Base-by-base conservation (phyloP, 2,888 invertebrate species). In the Caenorhabditis imperialis region DNA sequence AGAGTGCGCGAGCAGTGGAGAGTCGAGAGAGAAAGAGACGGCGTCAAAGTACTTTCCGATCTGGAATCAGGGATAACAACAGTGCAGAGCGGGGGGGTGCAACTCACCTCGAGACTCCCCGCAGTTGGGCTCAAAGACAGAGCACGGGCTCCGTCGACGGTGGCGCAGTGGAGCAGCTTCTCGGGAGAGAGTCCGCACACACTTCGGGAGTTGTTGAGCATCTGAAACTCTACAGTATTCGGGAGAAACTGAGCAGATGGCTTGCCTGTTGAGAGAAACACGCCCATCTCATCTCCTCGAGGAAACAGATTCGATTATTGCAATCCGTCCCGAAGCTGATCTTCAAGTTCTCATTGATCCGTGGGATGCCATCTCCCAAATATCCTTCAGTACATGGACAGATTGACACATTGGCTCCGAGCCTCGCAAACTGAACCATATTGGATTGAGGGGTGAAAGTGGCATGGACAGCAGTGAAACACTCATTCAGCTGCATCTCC, bases 241-340 rank as follows among this genome's bases (percentile, higher is more conserved):
- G n/a, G n/a, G n/a, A n/a, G n/a, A n/a, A n/a, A n/a, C n/a, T n/a
- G n/a, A n/a, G n/a, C n/a, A n/a, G n/a, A n/a, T n/a, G n/a, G n/a
- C 12, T 48, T 44, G 86, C 85, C 76, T 87, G 86, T 63, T 87
- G 87, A 10, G 83, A 77, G 55, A 84, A 87, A 20, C 83, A 81
- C 20, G 85, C 79, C 86, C 85, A 87, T 61, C 87, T 65, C 85
- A 88, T 82, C 48, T 87, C 87, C 51, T 87, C 87, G 16, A 85
- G 33, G 42, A 87, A 81, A 16, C 81, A 77, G 25, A 87, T 80
- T 42, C 87, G 76, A 48, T 87, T 85, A 42, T 87, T 87, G 72
- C 87, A 88, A 58, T 87, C 87, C 0, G 87, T 85, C 12, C 87
- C 87, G n/a, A 87, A 78, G 27, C 81, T 84, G 44, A 87, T 50